Conservation (phyloP, 2,888 invertebrate genomes). For the Apotomis betuletana region DNA sequence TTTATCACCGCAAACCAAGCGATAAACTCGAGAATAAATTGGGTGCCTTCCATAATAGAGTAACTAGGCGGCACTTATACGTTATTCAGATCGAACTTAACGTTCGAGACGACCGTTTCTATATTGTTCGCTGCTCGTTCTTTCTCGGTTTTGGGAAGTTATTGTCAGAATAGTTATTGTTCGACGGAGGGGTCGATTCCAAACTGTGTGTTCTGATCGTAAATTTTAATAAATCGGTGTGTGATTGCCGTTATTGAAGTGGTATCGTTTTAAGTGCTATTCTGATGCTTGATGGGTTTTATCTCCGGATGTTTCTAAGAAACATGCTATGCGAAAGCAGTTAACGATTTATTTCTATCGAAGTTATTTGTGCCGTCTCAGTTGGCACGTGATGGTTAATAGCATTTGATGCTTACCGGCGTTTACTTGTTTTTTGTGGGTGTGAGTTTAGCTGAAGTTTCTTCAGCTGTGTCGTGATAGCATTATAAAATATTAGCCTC, state of each 20-base stretch:
- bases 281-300: conserved; percentile 25
- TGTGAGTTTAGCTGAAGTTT: no score
- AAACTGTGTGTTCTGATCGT: conserved; percentile 60
- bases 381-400: conserved; percentile 13
- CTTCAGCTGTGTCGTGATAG: no score
- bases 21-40: conserved; percentile 68
- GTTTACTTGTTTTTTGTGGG: background rate
- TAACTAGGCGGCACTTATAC: conserved; percentile 41
- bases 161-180: conserved; percentile 36
- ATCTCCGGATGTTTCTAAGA: conserved; percentile 20
- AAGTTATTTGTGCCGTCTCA: conserved; percentile 5
- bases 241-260: conserved; percentile 59
- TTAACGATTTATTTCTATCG: conserved; percentile 1
- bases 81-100: conserved; percentile 30
- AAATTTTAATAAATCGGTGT: conserved; percentile 67
- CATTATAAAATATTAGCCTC: no score
- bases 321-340: conserved; percentile 16
- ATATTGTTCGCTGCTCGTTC: conserved; percentile 33
- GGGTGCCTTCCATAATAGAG: conserved; percentile 57
- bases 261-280: conserved; percentile 45
- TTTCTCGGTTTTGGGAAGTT: conserved; percentile 42
- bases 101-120: conserved; percentile 19
- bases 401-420: no score
- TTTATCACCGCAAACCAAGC: conserved; percentile 60
- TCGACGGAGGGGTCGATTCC: conserved; percentile 47